Conservation (phyloP, 2,888 invertebrate species). For the Nebria salina region DNA sequence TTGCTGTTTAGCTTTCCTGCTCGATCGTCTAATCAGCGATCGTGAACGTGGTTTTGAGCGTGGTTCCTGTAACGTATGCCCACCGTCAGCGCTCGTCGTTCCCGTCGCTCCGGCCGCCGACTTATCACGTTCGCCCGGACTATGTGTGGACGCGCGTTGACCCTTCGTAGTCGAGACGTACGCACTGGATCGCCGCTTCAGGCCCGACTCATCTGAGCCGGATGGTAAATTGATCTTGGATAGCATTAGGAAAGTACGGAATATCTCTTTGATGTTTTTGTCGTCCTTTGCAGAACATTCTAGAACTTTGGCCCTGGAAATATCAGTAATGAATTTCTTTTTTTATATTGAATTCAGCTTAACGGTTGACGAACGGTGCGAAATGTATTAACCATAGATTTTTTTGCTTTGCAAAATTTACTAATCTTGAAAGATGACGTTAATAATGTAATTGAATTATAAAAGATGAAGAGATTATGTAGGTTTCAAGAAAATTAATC, state of each 20-base stretch:
- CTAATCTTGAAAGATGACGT: no score
- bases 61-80: constrained; percentile 51
- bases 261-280: constrained; percentile 80
- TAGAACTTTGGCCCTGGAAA: constrained; percentile 74
- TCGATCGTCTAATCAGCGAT: constrained; percentile 81
- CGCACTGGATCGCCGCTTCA: constrained; percentile 79
- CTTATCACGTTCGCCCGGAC: constrained; percentile 57
- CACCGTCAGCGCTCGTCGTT: constrained; percentile 53
- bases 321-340: constrained; percentile 4
- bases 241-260: constrained; percentile 80
- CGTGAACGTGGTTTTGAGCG: constrained; percentile 59
- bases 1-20: constrained; percentile 82
- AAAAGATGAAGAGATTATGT: no score
- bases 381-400: no score
- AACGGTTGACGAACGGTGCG: background rate
- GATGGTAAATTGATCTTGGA: constrained; percentile 74
- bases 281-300: constrained; percentile 85
- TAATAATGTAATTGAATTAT: background rate
- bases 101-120: constrained; percentile 56
- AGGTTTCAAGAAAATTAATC: no score
- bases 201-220: constrained; percentile 68
- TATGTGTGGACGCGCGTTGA: constrained; percentile 58
- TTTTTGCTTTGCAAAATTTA: no score
- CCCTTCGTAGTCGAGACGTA: constrained; percentile 70
- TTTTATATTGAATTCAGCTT: background rate